Base-by-base conservation (phyloP, 2,797 vertebrate genomes). In the Gila robusta region DNA sequence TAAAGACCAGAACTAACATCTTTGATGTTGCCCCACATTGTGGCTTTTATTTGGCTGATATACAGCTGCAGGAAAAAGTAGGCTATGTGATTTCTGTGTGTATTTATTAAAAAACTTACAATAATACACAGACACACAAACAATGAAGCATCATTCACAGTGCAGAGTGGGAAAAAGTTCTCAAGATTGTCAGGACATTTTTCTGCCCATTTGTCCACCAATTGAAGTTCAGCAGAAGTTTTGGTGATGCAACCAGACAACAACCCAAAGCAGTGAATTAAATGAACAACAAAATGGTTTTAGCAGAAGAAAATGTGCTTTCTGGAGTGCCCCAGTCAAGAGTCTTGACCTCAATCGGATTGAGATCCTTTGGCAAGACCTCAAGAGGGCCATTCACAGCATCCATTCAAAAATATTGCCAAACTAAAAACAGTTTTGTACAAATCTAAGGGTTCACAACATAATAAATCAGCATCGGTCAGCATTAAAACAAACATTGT, bases 341-440 rank as follows among this genome's bases (percentile, higher is more conserved):
- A 49, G 64, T 71, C 80, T 81, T 81, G 64, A 56, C 80, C 80
- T 81, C 66, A 81, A 56, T 81, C 66, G 0, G 23, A 59, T 72
- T 72, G 80, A 82, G 32, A 44, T 71, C 35, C 35, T 72, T 72
- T 71, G 49, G 47, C 49, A 71, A 16, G 23, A 12, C 66, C 81
- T 71, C 52, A 39, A 72, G 49, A 59, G 81, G 23, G 37, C 47
- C 5, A 56, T 82, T 82, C 80, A 72, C 67, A 71, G 28, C 35
- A 35, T 69, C 44, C 12, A 16, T 39, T 35, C 28, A 4, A 54
- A 21, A 81, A 81, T 70, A 52, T 81, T 81, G 64, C 23, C 3
- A n/a, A 44, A n/a, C 21, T 12, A 72, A 23, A 76, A 76, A 32
- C 32, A n/a, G 7, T 56, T 71, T 59, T 56, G 67, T 54, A 41